Evolutionary conservation across 2,797 vertebrate genomes (phyloP), one percentile per base, ranked within the genome.

Genomic region (Thamnophis elegans): DNA sequence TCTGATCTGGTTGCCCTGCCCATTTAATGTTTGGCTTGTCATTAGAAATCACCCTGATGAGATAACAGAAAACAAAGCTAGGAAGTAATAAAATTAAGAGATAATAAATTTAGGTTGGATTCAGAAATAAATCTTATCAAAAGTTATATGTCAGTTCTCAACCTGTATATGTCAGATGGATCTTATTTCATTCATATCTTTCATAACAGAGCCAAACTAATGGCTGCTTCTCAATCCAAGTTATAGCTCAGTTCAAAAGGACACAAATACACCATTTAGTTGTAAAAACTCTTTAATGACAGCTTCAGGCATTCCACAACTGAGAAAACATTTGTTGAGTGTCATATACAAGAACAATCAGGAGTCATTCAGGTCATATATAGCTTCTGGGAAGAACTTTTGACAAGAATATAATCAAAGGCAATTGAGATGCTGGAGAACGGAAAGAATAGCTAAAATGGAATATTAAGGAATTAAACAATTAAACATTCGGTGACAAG

Each of bases 131-230:
- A 25, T 42, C 62, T 51, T 6, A 18, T 0, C 59, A 90, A 92
- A 55, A 89, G 28, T 42, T 89, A 92, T 94, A 60, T 78, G 62
- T 22, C 59, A 92, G 92, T 18, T 60, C 58, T 59, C 56, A 26
- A 59, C 6, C 5, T 85, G 22, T 54, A 68, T 92, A 60, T 89
- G n/a, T 88, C 68, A 89, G 36, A n/a, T 59, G 60, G 86, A 18
- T 55, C 22, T 91, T 56, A 58, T 51, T 92, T 88, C n/a, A 42
- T 56, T n/a, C 26, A 28, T 54, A 26, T n/a, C 25, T 16, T 25
- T 92, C 36, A 42, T 55, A 25, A 47, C 4, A 85, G 28, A 85
- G 25, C 25, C 51, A 62, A 55, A 85, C 14, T 28, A 65, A 54
- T 55, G 10, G n/a, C 54, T 54, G 32, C 4, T 89, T 62, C 78